Conservation (phyloP, 2,888 invertebrate species). For the Aphidius colemani region DNA sequence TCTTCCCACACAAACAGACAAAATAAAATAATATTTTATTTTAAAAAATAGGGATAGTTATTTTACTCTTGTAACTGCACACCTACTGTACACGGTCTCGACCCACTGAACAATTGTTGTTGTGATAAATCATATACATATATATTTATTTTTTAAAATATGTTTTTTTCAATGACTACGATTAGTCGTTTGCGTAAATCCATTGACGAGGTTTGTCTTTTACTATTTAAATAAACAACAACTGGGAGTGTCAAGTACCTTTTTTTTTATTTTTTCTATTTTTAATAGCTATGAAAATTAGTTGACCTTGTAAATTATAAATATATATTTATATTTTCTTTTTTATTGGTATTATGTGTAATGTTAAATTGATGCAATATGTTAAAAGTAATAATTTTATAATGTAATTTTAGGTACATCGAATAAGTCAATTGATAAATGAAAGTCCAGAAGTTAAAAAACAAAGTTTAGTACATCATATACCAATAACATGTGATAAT, state of each 20-base stretch:
- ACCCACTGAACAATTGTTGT: slow-evolving; percentile 32
- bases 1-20: slow-evolving; percentile 38
- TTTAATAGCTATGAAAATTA: too few relatives aligned
- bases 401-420: slow-evolving; percentile 50
- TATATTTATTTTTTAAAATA: neutral
- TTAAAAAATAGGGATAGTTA: too few relatives aligned
- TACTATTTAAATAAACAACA: too few relatives aligned
- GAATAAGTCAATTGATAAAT: slow-evolving; percentile 59
- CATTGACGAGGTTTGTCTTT: too few relatives aligned
- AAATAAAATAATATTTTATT: too few relatives aligned
- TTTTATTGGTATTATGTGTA: neutral
- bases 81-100: slow-evolving; percentile 34
- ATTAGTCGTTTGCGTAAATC: neutral
- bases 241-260: too few relatives aligned
- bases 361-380: neutral
- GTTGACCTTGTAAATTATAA: neutral
- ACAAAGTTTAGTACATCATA: slow-evolving; percentile 51
- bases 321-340: neutral
- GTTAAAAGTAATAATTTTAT: neutral
- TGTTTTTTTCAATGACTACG: too few relatives aligned
- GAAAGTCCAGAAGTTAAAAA: slow-evolving; percentile 57
- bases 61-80: slow-evolving; percentile 20
- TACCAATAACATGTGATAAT: slow-evolving; percentile 53
- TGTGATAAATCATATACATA: slow-evolving; percentile 39
- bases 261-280: too few relatives aligned